Conservation (phyloP, 2,113 vertebrate species). For the Oxyura jamaicensis region DNA sequence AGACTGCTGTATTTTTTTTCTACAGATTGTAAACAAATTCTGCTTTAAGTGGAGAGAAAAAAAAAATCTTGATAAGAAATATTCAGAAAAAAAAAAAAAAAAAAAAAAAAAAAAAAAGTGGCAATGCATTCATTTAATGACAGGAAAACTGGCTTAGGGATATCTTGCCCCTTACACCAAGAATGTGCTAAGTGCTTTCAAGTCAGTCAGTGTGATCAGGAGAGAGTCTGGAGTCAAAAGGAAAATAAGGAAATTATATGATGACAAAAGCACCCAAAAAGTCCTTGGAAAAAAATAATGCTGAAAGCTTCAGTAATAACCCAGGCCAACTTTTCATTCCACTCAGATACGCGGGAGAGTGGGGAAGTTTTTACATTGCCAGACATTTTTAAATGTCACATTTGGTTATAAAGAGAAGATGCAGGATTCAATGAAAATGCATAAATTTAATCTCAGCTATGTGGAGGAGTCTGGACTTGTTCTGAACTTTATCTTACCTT, state of each 20-base stretch:
- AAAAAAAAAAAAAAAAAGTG: neutral
- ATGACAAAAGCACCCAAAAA: slow-evolving; percentile 19
- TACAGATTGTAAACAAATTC: neutral
- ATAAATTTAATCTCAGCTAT: neutral
- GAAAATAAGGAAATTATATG: neutral
- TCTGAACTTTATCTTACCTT: neutral
- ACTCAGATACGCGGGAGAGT: neutral
- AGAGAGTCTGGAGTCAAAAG: neutral
- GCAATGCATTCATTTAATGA: neutral
- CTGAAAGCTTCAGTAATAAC: slow-evolving; percentile 28
- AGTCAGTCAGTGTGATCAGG: neutral
- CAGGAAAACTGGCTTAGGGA: neutral
- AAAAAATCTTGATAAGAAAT: neutral
- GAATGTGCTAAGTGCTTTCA: neutral
- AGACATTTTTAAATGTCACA: slow-evolving; percentile 13
- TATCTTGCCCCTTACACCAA: neutral
- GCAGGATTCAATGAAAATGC: neutral
- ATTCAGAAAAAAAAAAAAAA: neutral
- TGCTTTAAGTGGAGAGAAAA: rapidly evolving
- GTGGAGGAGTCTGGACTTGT: neutral
- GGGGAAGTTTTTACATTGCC: neutral
- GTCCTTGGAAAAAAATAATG: slow-evolving; percentile 47
- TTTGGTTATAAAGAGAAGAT: slow-evolving; percentile 7
- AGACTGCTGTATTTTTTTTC: neutral
- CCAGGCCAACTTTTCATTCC: neutral